Base-by-base conservation (phyloP, 2,888 invertebrate species). In the Sinelater perroti region DNA sequence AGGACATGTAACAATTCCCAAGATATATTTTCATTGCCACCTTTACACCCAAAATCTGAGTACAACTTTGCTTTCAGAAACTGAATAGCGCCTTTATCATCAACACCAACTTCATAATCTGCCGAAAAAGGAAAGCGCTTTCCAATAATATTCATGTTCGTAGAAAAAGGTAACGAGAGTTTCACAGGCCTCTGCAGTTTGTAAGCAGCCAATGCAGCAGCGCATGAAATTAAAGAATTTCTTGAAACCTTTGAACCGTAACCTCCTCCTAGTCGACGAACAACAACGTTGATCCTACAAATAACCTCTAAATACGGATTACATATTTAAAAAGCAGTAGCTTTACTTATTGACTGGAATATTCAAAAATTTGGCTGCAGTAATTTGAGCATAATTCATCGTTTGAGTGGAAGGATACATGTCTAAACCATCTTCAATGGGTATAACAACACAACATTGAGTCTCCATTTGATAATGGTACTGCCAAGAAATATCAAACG, bases 241-340 rank as follows among this genome's bases (percentile, higher is more conserved):
- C 91, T 82, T 0, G 85, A 82, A 46, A 91, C 85, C 75, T 95
- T 95, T 0, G 82, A 84, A 0, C 95, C 95, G 72, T 89, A 95
- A 0, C 80, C 90, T 7, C 95, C 95, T 2, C 95, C 95, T 2
- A 93, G 65, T 31, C 93, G 85, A 4, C 86, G 82, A 0, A 91
- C 88, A 35, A 80, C 77, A 0, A 93, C 79, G 61, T 89, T 85
- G n/a, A 93, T 83, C 38, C 91, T 89, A 10, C 24, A 24, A 24
- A 24, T 24, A 24, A 6, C 7, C 7, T 24, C 7, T 24, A 24
- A 7, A 24, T 24, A 6, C 4, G 24, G 5, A 24, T 24, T 8
- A 30, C 4, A 30, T 30, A 30, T 3, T 35, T 21, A 13, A 24
- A 33, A 33, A 33, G 11, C 14, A 28, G 10, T 8, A 24, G 2